Evolutionary conservation across 2,113 vertebrate genomes (phyloP), one percentile per base, ranked within the genome.

Genomic region (Ranitomeya variabilis): DNA sequence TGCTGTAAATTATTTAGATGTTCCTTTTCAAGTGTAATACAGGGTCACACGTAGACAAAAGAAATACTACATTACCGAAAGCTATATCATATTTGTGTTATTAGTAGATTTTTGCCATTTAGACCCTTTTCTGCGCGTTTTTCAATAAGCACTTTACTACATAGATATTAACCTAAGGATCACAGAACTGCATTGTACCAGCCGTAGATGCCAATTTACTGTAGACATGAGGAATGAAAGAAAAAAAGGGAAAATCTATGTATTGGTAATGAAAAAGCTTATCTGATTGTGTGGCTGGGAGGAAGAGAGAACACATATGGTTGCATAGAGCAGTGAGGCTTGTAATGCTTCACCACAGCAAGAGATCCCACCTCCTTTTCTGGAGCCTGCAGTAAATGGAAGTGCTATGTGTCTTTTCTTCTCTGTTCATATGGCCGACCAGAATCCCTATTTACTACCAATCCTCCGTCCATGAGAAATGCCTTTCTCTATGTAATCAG

Each of bases 371-470:
- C 84, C 90, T 77, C 79, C 86, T 51, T 45, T 51, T 77, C 87
- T 1, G 85, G n/a, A 57, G 81, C 88, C 8, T 86, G 77, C 80
- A 88, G 89, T 90, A 31, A 90, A 87, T 69, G 88, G 78, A 69
- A 81, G 21, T 51, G 78, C 86, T 80, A 55, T 84, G 31, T 78
- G 55, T 87, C 76, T 78, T 45, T 69, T 73, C 71, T 89, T 69
- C 59, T 69, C 73, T 69, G 45, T 57, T 89, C 87, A 79, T 85
- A 85, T 55, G 73, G 80, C 57, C 64, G 66, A 51, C 80, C 54
- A 57, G 73, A 78, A 85, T 66, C n/a, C 60, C 69, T 14, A 57
- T 77, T 79, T 79, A 31, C 60, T 69, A 59, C 16, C 60, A 67
- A 69, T 59, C 62, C 79, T 90, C 60, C 83, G 77, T 51, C 52